Base-by-base conservation (phyloP, 2,888 invertebrate genomes). In the Byasa hedistus region DNA sequence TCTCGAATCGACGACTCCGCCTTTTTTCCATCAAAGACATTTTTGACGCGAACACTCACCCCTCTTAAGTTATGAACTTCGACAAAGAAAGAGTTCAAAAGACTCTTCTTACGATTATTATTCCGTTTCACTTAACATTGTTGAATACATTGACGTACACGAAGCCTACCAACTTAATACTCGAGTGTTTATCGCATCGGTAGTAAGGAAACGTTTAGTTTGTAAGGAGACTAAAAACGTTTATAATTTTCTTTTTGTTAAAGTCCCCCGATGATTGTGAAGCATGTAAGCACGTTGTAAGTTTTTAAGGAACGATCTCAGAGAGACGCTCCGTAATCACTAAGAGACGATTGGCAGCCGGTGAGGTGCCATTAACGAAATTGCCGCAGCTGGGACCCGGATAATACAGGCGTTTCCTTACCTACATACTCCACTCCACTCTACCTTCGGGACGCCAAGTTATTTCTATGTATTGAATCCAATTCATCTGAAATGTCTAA, bases 21-120 rank as follows among this genome's bases (percentile, higher is more conserved):
- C 8, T 66, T 66, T 54, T 58, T 54, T 48, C 66, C 32, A 10
- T 58, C 66, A 62, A 62, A 66, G 61, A 8, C 19, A 58, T 66
- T 58, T 58, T 66, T 54, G 27, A 39, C 55, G 39, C 52, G 24
- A 32, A 54, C 57, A 62, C 23, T 66, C 23, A 12, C 54, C n/a
- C 62, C 66, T 48, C 65, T 57, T 62, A 62, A 62, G 58, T 62
- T 66, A 66, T 62, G 62, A 66, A 66, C 52, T 66, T 32, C 57
- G 32, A 54, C 66, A 58, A 58, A 62, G 52, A 58, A 48, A 27
- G n/a, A 62, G 54, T 62, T 66, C 66, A 62, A 66, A 66, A 58
- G 48, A 54, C 24, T 57, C 22, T 57, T 61, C 57, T 36, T 61
- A 36, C 51, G 65, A 66, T 61, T 61, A 52, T 66, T 61, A 52